A percentile compares a stretch with the other conserved stretches of the same genome.
Conservation (phyloP, 2,113 vertebrate species). For the Thunnus thynnus region DNA sequence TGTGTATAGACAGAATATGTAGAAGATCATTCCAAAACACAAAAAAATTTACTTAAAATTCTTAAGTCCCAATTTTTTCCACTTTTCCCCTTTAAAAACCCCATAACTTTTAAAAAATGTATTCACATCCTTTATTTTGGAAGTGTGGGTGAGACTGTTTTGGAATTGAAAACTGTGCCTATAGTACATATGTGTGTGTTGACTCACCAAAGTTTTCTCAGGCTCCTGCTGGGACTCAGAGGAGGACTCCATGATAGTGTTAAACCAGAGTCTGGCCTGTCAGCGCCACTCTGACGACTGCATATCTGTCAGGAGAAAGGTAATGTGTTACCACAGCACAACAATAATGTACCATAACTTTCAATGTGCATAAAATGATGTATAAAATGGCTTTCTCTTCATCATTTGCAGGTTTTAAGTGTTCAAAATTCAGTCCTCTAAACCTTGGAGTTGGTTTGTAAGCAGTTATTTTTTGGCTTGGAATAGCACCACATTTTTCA, state of each 20-base stretch:
- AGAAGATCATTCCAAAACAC: background rate
- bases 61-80: too few relatives aligned
- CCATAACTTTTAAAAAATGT: too few relatives aligned
- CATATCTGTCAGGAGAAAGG: slow-evolving; percentile 71
- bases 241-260: slow-evolving; percentile 79
- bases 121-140: too few relatives aligned
- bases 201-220: slow-evolving; percentile 82
- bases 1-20: background rate
- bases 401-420: background rate
- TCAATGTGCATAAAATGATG: too few relatives aligned
- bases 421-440: background rate
- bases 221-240: slow-evolving; percentile 81
- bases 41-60: too few relatives aligned
- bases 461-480: background rate
- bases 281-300: slow-evolving; percentile 57
- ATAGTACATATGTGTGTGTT: too few relatives aligned
- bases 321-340: slow-evolving; percentile 8
- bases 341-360: background rate
- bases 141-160: too few relatives aligned
- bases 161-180: background rate
- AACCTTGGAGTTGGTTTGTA: background rate
- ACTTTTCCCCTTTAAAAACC: too few relatives aligned
- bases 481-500: background rate
- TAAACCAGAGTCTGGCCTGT: slow-evolving; percentile 57
- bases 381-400: background rate